Evolutionary conservation across 2,888 invertebrate species (phyloP), one percentile per base, ranked within the genome.

Genomic region (Drosophila paramelanica): DNA sequence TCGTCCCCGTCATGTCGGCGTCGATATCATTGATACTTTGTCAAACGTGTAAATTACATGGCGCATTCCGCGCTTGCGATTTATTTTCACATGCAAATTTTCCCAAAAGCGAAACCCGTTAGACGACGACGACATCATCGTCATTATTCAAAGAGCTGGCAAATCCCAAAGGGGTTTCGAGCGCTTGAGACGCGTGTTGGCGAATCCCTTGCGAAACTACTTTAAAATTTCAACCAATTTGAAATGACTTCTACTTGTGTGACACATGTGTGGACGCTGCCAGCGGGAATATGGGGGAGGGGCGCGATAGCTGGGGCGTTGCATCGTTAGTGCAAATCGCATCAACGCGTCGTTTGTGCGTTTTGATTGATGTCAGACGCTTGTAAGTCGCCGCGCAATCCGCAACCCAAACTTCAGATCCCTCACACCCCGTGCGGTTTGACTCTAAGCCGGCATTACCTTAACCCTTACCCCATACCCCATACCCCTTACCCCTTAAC

Each of bases 341-440:
- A 85, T 88, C 89, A 79, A 71, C 79, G 75, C 41, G 53, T 43
- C 52, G 58, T 57, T 62, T 71, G 62, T 55, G 62, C 61, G 43
- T 68, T 79, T 84, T 91, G 90, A 90, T 90, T 91, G 91, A 91
- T 90, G 91, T 91, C 86, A 83, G 88, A 79, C 77, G 81, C 78
- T 80, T 83, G 83, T 88, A 83, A 83, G 88, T 86, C 86, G 66
- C 78, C 52, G 20, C 51, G 33, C 56, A 23, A 76, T 76, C 75
- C 67, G 45, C 53, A 73, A 70, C 68, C 78, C 73, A 52, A 57
- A 60, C 10, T 45, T 52, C 13, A 5, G 31, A n/a, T 13, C 36
- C 36, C 65, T 68, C 74, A 69, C 65, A 55, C 56, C 79, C 67
- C 69, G 45, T 85, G 91, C 79, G 91, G 91, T 89, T 91, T 90